These are phyloP conservation scores for Gonioctena quinquepunctata DNA, from an alignment of 1,140 invertebrate genomes.

Conservation along the genomic window DNA sequence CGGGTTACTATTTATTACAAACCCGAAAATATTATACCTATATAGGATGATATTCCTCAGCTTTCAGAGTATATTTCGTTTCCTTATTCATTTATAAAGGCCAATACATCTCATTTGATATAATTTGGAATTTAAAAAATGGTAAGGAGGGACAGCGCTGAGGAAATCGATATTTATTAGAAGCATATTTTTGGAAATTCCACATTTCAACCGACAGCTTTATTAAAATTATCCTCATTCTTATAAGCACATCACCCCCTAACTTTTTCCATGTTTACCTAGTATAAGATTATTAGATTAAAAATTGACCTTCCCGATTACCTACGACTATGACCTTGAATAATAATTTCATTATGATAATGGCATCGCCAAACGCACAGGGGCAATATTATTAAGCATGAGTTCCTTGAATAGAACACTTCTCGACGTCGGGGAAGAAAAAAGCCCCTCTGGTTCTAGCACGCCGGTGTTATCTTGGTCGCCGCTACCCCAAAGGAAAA, in stretches of 20 bases:
- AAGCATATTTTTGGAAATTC: too few relatives aligned
- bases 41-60: too few relatives aligned
- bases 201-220: too few relatives aligned
- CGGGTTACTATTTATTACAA: too few relatives aligned
- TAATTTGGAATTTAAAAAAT: too few relatives aligned
- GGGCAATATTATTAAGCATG: not conserved
- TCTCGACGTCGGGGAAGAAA: not conserved
- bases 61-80: too few relatives aligned
- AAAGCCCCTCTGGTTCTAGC: conserved; percentile 8
- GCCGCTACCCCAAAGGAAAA: conserved; percentile 34
- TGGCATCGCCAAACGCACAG: not conserved
- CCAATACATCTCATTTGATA: too few relatives aligned
- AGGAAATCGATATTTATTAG: too few relatives aligned
- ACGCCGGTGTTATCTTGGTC: conserved; percentile 38
- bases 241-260: not conserved
- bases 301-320: not conserved
- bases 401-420: not conserved
- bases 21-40: too few relatives aligned
- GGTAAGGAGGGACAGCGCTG: too few relatives aligned
- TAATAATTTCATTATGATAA: not conserved
- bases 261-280: not conserved
- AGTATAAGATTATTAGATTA: not conserved
- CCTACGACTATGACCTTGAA: not conserved
- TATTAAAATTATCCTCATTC: too few relatives aligned
- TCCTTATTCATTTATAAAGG: too few relatives aligned